Conservation (phyloP, 2,113 vertebrate genomes). For the Andinoacara biseriatus region DNA sequence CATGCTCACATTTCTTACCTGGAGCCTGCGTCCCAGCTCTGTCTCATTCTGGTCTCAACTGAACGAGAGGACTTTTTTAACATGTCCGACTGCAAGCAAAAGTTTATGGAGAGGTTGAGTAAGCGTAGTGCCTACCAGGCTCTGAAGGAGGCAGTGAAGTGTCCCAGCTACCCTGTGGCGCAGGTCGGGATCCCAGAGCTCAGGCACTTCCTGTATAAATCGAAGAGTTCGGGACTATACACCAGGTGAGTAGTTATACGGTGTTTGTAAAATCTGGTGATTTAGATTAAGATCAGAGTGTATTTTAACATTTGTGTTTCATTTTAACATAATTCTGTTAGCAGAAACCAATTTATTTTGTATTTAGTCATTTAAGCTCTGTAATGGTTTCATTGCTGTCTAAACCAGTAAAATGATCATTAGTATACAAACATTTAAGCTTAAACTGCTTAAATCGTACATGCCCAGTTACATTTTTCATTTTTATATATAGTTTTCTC, state of each 20-base stretch:
- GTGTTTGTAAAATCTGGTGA: not conserved
- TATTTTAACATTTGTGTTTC: not conserved
- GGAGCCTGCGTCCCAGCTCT: slow-evolving; percentile 89
- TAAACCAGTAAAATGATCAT: not conserved
- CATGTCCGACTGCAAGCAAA: slow-evolving; percentile 90
- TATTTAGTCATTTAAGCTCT: not conserved
- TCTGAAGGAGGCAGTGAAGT: slow-evolving; percentile 87
- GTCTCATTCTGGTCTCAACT: slow-evolving; percentile 93
- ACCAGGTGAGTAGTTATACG: slow-evolving; percentile 86
- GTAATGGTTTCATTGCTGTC: not conserved
- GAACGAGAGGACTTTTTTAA: slow-evolving; percentile 97
- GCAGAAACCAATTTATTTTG: not conserved
- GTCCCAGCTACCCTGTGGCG: slow-evolving; percentile 86
- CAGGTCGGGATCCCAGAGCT: slow-evolving; percentile 94
- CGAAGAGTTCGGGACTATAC: slow-evolving; percentile 96
- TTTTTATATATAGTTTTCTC: not conserved
- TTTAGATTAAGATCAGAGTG: not conserved
- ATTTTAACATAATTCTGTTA: not conserved
- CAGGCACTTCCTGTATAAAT: slow-evolving; percentile 97
- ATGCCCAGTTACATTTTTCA: no score
- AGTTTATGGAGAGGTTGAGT: slow-evolving; percentile 91
- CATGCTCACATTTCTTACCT: slow-evolving; percentile 97
- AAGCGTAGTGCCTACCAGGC: slow-evolving; percentile 85
- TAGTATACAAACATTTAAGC: not conserved
- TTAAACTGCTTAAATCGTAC: not conserved